Base-by-base conservation (phyloP, 1,140 invertebrate species). In the Acromyrmex charruanus region DNA sequence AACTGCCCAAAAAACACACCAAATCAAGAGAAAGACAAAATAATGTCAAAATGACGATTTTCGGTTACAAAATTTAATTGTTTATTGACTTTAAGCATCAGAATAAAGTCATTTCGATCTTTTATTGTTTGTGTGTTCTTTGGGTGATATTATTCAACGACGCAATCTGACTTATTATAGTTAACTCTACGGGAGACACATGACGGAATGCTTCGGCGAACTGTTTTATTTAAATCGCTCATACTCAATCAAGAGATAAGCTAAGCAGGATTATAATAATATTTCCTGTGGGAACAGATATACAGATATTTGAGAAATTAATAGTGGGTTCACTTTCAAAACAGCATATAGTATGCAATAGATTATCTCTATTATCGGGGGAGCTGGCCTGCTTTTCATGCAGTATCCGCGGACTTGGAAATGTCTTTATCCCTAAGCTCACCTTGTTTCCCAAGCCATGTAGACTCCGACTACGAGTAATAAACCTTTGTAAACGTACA, bases 381-480 rank as follows among this genome's bases (percentile, higher is more conserved):
- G 55, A 74, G 14, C 68, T 18, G 18, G 39, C 14, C 14, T 18
- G 66, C 51, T 59, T 51, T 31, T 10, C 39, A 44, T 12, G 4
- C n/a, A 2, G 39, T n/a, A 63, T 12, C 59, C 44, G 14, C 51
- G 44, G 51, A 88, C 31, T 86, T 88, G 18, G 28, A 63, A 35
- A 84, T 28, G 18, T 87, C 59, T 85, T 75, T 85, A 39, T 74
- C 21, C 25, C 25, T 18, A 58, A 84, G 49, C 82, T 87, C 90
- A 96, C 96, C 96, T 97, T 16, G 99, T 99, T 96, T 99, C 99
- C 99, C 99, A 99, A 0, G 99, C 99, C 97, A 99, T 98, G 95
- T 99, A 99, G 63, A 99, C 98, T 0, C 98, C 98, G 86, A 99
- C 98, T 16, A 98, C 96, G 0, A 99, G 95, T 12, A 99, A 95